Evolutionary conservation across 2,888 invertebrate genomes (phyloP), one percentile per base, ranked within the genome.

Genomic region (Leptinotarsa tumamoca): DNA sequence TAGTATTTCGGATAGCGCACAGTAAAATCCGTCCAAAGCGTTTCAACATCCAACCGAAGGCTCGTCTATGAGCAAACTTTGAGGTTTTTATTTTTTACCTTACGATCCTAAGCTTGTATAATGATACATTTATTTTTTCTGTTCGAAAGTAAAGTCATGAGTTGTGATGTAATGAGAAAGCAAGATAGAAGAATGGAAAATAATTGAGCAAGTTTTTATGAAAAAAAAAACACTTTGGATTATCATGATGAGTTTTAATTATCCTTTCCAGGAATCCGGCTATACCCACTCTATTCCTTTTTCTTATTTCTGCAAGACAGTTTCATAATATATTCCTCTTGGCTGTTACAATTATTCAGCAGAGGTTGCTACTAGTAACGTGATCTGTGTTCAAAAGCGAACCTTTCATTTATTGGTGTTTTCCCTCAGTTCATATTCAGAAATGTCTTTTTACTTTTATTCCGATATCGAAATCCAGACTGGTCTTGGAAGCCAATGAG

Each of bases 361-460:
- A 52, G 52, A 52, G 17, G n/a, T 52, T 52, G 14, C 15, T 17
- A 52, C 52, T 52, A 52, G n/a, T 7, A 52, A 52, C 52, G 52
- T 52, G 52, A 52, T 52, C 17, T n/a, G 52, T 52, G 52, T 52
- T 52, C n/a, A n/a, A 17, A 52, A 52, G n/a, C 52, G 15, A 17
- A 52, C 52, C 52, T 15, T 52, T n/a, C 52, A n/a, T 52, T 52
- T 52, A 52, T 52, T 52, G 52, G 52, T 52, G 52, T 52, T 52
- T 52, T 52, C 52, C 52, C 52, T 52, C 52, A n/a, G 15, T 52
- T 52, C n/a, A 52, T 52, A 52, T 52, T 17, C 52, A 52, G 52
- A 52, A 52, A n/a, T 15, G n/a, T 2, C 52, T 52, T 52, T 52
- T 52, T 52, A 52, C n/a, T 52, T 52, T 52, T n/a, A 52, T 52